Base-by-base conservation (phyloP, 2,888 invertebrate genomes). In the Cynaeus angustus region DNA sequence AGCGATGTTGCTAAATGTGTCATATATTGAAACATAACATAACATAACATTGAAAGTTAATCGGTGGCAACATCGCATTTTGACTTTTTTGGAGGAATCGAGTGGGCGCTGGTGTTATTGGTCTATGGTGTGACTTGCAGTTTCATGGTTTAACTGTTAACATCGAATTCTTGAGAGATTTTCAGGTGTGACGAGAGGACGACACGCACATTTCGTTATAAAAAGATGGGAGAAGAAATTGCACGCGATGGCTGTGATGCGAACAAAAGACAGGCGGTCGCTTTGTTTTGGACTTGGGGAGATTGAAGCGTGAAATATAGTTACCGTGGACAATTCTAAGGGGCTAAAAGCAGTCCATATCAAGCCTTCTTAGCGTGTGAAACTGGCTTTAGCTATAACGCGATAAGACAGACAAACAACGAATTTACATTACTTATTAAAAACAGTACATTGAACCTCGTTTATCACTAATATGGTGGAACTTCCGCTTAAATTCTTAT, bases 371-470 rank as follows among this genome's bases (percentile, higher is more conserved):
- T n/a, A 4, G 1, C 21, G 21, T 21, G 21, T 21, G 4, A 21
- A 21, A 21, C 21, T 1, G 21, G 4, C 21, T 21, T 16, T 14
- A 41, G 3, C 28, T 12, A 21, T 12, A 9, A 43, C 26, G 10
- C 12, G 37, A 38, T 55, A 55, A 55, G 30, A 45, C 45, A 10
- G 46, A 33, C 59, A 59, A 59, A 28, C 14, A 26, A 6, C 14
- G 38, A 38, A 55, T 55, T 33, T 46, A 13, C 37, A 43, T 56
- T 21, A 21, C n/a, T 16, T 26, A 41, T 43, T 45, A 50, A 10
- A 16, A 16, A 16, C 13, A 46, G 48, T 50, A 50, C 48, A 28
- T 21, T 50, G 48, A 50, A 50, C 48, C 16, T 3, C 10, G 26
- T 28, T 50, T n/a, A 46, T 46, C 16, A 16, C 26, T 50, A 50